Percentiles rank a stretch among this genome's conserved stretches.
Conservation (phyloP, 2,888 invertebrate genomes). For the Netelia fuscicornis region DNA sequence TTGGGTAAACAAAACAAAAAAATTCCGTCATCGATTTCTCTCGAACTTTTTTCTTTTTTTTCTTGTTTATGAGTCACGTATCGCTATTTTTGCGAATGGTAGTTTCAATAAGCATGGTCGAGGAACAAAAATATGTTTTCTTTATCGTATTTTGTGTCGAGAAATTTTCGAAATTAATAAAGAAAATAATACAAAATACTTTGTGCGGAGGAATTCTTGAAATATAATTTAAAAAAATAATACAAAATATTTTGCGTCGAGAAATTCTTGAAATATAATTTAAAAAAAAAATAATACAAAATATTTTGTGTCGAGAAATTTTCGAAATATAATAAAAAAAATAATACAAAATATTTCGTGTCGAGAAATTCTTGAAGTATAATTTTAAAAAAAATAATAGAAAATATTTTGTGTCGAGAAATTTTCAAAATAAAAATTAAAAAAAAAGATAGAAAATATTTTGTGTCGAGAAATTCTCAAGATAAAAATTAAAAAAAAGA, state of each 20-base stretch:
- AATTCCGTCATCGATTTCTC: background rate
- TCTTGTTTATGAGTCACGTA: background rate
- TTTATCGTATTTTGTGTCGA: background rate
- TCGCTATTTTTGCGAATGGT: too few relatives aligned
- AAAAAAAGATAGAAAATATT: too few relatives aligned
- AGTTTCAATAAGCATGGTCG: too few relatives aligned
- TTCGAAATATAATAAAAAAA: too few relatives aligned
- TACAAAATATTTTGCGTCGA: too few relatives aligned
- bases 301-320: background rate
- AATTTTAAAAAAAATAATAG: background rate
- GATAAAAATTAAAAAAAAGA: background rate
- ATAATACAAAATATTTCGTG: too few relatives aligned
- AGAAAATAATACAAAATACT: background rate
- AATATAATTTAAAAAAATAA: background rate
- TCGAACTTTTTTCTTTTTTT: background rate
- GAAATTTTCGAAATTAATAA: background rate
- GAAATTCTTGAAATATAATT: background rate
- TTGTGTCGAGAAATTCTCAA: too few relatives aligned
- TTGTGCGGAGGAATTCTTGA: too few relatives aligned
- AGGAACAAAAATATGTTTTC: background rate
- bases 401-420: background rate
- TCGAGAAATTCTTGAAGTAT: too few relatives aligned
- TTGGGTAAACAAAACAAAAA: slow-evolving; percentile 27
- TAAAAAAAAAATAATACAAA: background rate
- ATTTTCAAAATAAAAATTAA: too few relatives aligned